These are phyloP conservation scores for Apocheima hispidaria DNA, from an alignment of 2,888 invertebrate genomes.

Conservation along the genomic window DNA sequence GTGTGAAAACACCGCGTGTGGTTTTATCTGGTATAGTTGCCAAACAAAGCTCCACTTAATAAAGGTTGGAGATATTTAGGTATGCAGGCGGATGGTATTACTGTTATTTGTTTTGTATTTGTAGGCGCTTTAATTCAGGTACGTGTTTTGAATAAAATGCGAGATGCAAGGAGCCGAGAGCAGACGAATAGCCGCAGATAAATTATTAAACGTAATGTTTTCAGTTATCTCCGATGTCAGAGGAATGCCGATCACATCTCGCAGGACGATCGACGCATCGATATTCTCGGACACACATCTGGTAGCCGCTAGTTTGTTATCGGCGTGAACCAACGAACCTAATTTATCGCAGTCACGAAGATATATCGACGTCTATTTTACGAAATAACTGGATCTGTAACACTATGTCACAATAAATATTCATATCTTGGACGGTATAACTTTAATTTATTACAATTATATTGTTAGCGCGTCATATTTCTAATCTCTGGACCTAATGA, in stretches of 20 bases:
- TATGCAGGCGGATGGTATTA: slow-evolving; percentile 6
- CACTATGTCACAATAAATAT: slow-evolving; percentile 66
- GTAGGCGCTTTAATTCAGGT: slow-evolving; percentile 41
- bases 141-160: slow-evolving; percentile 34
- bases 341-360: slow-evolving; percentile 77
- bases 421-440: slow-evolving; percentile 47
- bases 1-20: slow-evolving; percentile 14
- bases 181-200: slow-evolving; percentile 70
- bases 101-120: slow-evolving; percentile 40
- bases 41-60: background rate
- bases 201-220: slow-evolving; percentile 71
- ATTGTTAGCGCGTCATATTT: slow-evolving; percentile 35
- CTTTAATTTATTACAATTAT: slow-evolving; percentile 46
- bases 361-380: slow-evolving; percentile 71
- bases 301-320: slow-evolving; percentile 72
- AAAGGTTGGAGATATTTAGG: slow-evolving; percentile 1
- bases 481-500: slow-evolving; percentile 35
- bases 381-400: slow-evolving; percentile 68
- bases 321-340: slow-evolving; percentile 70
- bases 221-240: slow-evolving; percentile 66
- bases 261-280: slow-evolving; percentile 65
- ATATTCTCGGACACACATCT: slow-evolving; percentile 67
- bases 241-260: slow-evolving; percentile 70
- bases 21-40: slow-evolving; percentile 1
- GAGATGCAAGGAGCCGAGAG: slow-evolving; percentile 50